A percentile compares a stretch with the other conserved stretches of the same genome.
Conservation (phyloP, 2,888 invertebrate genomes). For the Cheilosia impressa region DNA sequence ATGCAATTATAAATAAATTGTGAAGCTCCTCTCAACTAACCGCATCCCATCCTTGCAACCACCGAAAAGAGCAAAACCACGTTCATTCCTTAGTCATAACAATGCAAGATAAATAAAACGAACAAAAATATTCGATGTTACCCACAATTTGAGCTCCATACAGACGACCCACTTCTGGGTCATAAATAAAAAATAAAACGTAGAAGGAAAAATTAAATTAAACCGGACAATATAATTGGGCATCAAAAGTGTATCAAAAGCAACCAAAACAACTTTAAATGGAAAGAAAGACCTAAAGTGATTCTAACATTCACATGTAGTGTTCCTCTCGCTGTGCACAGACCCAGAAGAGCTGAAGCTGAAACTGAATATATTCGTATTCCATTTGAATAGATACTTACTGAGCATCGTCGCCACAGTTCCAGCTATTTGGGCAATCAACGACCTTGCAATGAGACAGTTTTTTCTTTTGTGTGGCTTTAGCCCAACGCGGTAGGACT, state of each 20-base stretch:
- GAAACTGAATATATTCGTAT: constrained; percentile 51
- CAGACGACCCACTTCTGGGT: constrained; percentile 62
- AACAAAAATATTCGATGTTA: constrained; percentile 1
- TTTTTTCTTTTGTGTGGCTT: constrained; percentile 59
- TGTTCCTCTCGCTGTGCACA: constrained; percentile 19
- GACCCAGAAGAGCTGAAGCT: constrained; percentile 1
- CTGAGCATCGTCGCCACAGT: constrained; percentile 50
- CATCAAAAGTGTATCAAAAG: constrained; percentile 53
- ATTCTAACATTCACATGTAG: constrained; percentile 12
- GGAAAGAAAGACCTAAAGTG: constrained; percentile 47
- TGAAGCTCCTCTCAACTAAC: constrained; percentile 26
- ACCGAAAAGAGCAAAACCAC: constrained; percentile 63
- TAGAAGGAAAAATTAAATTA: constrained; percentile 68
- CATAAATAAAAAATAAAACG: constrained; percentile 63
- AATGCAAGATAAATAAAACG: constrained; percentile 33
- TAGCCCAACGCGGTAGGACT: constrained; percentile 5
- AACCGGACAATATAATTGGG: constrained; percentile 70
- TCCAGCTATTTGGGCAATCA: constrained; percentile 74
- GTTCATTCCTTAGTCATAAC: constrained; percentile 40
- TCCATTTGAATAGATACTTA: constrained; percentile 65
- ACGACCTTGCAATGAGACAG: constrained; percentile 72
- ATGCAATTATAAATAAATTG: constrained; percentile 20
- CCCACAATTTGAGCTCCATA: constrained; percentile 48
- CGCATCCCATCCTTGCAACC: constrained; percentile 27
- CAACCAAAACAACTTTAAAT: constrained; percentile 46